phyloP scores from a whole-genome alignment of 2,797 vertebrate genomes.

The Diceros bicornis region DNA sequence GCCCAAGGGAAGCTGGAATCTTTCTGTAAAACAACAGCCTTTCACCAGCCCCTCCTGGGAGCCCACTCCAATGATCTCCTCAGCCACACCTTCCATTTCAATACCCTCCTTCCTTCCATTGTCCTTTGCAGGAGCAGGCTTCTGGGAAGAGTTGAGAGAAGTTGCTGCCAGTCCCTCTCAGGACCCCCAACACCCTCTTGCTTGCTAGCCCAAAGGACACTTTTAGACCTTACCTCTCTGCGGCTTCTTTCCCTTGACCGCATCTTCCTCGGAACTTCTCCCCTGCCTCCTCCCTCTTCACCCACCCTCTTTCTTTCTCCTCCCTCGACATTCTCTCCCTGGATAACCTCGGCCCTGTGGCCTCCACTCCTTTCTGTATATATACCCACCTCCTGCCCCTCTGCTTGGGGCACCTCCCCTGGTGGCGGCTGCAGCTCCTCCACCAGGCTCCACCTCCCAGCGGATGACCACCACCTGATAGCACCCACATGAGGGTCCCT shows the following conservation, averaged over 20 bases:
- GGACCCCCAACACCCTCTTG: neutral
- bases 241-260: neutral
- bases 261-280: neutral
- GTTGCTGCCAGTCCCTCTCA: neutral
- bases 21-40: neutral
- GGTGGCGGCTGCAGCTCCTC: neutral
- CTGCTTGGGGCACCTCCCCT: neutral
- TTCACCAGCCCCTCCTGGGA: neutral
- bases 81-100: neutral
- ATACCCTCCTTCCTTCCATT: neutral
- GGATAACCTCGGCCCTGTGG: neutral
- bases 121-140: neutral
- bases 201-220: neutral
- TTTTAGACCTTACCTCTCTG: neutral
- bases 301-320: neutral
- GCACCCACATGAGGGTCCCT: neutral
- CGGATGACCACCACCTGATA: neutral
- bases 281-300: neutral
- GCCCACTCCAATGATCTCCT: neutral
- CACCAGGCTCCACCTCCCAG: neutral
- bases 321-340: neutral
- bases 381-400: neutral
- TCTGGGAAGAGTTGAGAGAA: neutral
- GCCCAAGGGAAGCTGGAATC: neutral
- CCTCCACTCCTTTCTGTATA: neutral